These are phyloP conservation scores for Osmerus eperlanus DNA, from an alignment of 2,113 vertebrate genomes.

Conservation along the genomic window DNA sequence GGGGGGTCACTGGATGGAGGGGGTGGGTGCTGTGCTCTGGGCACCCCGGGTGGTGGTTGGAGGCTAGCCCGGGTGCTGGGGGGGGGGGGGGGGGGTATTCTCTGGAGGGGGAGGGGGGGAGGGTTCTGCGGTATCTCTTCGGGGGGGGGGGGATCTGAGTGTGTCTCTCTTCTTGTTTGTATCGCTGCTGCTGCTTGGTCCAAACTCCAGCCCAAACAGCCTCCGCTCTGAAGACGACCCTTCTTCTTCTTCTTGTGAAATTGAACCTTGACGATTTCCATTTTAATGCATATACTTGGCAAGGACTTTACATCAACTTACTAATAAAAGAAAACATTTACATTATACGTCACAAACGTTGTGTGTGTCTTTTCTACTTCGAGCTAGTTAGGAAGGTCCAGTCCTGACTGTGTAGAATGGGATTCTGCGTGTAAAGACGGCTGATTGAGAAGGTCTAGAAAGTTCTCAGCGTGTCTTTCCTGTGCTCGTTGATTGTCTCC, in stretches of 20 bases:
- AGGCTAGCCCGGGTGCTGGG: not conserved
- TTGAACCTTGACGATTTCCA: constrained; percentile 57
- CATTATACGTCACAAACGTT: constrained; percentile 53
- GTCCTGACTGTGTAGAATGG: too few species aligned
- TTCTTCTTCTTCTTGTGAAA: constrained; percentile 61
- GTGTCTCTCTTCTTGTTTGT: constrained; percentile 56
- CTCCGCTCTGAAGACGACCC: constrained; percentile 51
- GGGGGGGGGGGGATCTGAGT: constrained; percentile 30
- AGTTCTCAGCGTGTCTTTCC: too few species aligned
- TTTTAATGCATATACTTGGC: constrained; percentile 64
- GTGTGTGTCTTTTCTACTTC: constrained; percentile 22
- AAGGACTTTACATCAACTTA: constrained; percentile 72
- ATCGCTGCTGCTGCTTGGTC: constrained; percentile 52
- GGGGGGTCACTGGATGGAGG: too few species aligned
- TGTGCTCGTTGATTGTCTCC: too few species aligned
- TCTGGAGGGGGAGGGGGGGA: constrained; percentile 18
- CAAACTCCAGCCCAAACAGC: constrained; percentile 62
- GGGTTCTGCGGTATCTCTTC: not conserved
- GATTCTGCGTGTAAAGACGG: too few species aligned
- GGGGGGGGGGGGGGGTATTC: not conserved
- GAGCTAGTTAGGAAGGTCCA: too few species aligned
- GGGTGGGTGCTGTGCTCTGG: too few species aligned
- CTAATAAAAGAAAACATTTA: constrained; percentile 74
- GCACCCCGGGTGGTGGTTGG: too few species aligned
- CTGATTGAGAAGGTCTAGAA: not conserved